phyloP scores from a whole-genome alignment of 1,140 invertebrate species.

The Saccostrea glomerata region DNA sequence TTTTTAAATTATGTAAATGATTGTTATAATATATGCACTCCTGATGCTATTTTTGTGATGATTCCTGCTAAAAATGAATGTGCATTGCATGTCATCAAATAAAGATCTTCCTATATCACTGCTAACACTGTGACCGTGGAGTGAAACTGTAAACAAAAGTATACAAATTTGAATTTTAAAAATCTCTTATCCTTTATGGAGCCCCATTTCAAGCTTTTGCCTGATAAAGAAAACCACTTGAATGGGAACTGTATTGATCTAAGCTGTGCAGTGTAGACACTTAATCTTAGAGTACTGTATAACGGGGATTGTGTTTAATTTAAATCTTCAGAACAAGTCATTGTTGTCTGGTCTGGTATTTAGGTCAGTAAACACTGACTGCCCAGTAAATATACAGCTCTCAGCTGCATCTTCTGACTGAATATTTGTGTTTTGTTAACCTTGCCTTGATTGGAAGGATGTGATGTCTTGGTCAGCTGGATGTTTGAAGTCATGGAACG shows the following conservation, averaged over 20 bases:
- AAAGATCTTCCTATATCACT: neutral
- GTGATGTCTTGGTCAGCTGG: constrained; percentile 29
- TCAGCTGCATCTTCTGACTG: neutral
- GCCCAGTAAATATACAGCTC: constrained; percentile 15
- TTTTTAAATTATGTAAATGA: constrained; percentile 3
- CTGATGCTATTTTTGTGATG: neutral
- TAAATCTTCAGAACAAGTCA: constrained; percentile 23
- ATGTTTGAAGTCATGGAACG: constrained; percentile 23
- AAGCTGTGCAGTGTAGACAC: constrained; percentile 37
- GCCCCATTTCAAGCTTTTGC: constrained; percentile 35
- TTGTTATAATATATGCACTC: neutral
- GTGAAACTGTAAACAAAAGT: constrained; percentile 12
- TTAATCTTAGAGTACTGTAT: constrained; percentile 1
- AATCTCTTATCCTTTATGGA: neutral
- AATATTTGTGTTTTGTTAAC: constrained; percentile 36
- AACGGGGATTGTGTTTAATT: constrained; percentile 28
- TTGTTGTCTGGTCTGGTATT: constrained; percentile 31
- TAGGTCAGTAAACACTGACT: constrained; percentile 16
- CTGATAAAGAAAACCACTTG: constrained; percentile 36
- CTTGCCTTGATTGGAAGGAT: constrained; percentile 5
- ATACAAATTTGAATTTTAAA: neutral
- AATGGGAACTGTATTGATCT: constrained; percentile 34
- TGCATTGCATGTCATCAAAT: neutral
- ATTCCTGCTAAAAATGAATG: neutral
- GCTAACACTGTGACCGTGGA: neutral